phyloP scores from a whole-genome alignment of 2,113 vertebrate species.

The Erpornis zantholeuca region DNA sequence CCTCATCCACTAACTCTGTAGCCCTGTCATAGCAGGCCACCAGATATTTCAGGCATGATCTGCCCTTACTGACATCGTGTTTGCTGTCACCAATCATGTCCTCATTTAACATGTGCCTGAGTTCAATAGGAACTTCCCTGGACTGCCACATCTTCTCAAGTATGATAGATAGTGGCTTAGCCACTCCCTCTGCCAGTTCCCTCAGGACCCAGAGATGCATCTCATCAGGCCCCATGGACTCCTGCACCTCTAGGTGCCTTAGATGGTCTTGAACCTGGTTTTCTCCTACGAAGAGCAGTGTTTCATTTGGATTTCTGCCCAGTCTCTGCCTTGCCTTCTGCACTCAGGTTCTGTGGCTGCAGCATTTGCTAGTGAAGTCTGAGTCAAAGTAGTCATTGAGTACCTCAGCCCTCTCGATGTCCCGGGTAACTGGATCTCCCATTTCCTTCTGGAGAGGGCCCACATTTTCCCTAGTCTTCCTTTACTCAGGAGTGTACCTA shows the following conservation, averaged over 20 bases:
- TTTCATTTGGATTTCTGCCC: neutral
- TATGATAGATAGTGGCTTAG: neutral
- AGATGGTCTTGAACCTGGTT: neutral
- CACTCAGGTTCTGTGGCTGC: neutral
- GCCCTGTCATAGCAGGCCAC: neutral
- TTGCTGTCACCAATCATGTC: neutral
- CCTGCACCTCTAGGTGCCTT: neutral
- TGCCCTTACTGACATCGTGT: neutral
- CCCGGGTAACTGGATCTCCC: fast-evolving
- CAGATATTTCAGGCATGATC: neutral
- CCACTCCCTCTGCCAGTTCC: neutral
- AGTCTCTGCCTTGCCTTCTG: neutral
- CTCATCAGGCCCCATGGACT: neutral
- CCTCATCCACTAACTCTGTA: neutral
- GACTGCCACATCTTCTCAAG: neutral
- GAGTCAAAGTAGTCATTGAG: neutral
- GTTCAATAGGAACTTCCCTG: neutral
- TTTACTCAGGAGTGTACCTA: neutral
- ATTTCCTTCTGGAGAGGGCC: neutral
- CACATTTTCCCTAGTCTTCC: neutral
- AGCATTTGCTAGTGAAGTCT: neutral
- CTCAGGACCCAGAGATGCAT: fast-evolving
- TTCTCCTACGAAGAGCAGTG: neutral
- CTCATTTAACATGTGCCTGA: neutral
- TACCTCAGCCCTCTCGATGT: neutral